phyloP scores from a whole-genome alignment of 2,797 vertebrate genomes.

The Pteropus rufus region DNA sequence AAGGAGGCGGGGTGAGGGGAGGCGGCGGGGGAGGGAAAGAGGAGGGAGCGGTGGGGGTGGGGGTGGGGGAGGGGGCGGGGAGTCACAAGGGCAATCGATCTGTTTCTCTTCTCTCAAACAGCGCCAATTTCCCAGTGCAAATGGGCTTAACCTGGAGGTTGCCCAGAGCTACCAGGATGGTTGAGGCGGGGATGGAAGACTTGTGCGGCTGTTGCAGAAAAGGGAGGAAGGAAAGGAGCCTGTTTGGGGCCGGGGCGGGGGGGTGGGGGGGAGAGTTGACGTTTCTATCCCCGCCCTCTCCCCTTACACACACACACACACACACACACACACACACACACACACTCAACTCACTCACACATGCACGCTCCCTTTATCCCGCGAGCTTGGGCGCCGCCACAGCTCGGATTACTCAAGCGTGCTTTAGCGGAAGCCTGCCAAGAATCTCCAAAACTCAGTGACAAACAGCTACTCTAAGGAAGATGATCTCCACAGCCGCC shows the following conservation, averaged over 20 bases:
- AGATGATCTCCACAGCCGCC: slow-evolving; percentile 66
- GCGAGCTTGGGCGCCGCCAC: slow-evolving; percentile 85
- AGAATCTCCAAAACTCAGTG: slow-evolving; percentile 83
- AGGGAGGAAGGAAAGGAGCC: slow-evolving; percentile 81
- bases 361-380: slow-evolving; percentile 53
- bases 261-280: slow-evolving; percentile 78
- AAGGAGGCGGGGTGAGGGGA: slow-evolving; percentile 56
- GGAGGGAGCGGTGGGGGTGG: neutral
- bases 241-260: slow-evolving; percentile 75
- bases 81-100: slow-evolving; percentile 82
- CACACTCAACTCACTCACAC: neutral
- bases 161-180: slow-evolving; percentile 81
- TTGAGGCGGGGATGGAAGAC: slow-evolving; percentile 71
- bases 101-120: slow-evolving; percentile 85
- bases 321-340: neutral
- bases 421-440: slow-evolving; percentile 81
- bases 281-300: slow-evolving; percentile 74
- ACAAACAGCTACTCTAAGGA: slow-evolving; percentile 77
- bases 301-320: slow-evolving; percentile 62
- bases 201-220: slow-evolving; percentile 77
- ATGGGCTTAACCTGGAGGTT: slow-evolving; percentile 85
- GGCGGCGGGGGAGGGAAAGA: slow-evolving; percentile 65
- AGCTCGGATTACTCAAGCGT: slow-evolving; percentile 86
- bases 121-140: slow-evolving; percentile 86
- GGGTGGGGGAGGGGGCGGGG: slow-evolving; percentile 35